phyloP scores from a whole-genome alignment of 2,113 vertebrate species.

The Sigmodon hispidus region DNA sequence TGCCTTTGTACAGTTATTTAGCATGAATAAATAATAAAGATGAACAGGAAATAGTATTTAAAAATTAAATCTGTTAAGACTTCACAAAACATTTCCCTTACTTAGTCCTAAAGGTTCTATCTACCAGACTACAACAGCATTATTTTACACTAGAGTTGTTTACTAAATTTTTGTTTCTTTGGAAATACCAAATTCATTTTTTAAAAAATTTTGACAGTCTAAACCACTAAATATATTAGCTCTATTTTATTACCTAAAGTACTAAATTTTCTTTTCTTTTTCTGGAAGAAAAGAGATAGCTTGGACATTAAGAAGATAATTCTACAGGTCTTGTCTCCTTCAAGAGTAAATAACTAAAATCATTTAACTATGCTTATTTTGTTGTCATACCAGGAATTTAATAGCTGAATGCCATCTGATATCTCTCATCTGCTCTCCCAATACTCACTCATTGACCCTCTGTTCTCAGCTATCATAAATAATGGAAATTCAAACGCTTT shows the following conservation, averaged over 20 bases:
- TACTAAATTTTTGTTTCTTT: conserved; percentile 36
- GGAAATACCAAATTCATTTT: background rate
- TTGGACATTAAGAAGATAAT: background rate
- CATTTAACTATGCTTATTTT: background rate
- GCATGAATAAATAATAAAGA: background rate
- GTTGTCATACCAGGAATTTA: background rate
- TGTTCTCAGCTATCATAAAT: background rate
- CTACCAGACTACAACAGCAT: background rate
- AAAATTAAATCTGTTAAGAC: background rate
- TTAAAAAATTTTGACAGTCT: background rate
- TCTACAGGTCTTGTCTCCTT: background rate
- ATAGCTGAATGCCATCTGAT: background rate
- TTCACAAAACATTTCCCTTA: background rate
- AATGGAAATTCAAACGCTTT: background rate
- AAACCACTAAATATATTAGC: background rate
- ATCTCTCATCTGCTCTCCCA: background rate
- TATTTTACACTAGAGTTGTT: background rate
- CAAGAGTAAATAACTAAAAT: conserved; percentile 17
- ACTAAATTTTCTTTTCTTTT: background rate
- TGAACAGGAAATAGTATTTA: background rate
- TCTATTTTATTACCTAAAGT: background rate
- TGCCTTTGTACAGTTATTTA: background rate
- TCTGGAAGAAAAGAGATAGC: conserved; percentile 2
- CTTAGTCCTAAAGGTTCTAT: conserved; percentile 6
- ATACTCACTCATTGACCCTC: background rate